Percentiles rank a stretch among this genome's conserved stretches.
phyloP scores from a whole-genome alignment of 2,113 vertebrate species.

The Anolis carolinensis region DNA sequence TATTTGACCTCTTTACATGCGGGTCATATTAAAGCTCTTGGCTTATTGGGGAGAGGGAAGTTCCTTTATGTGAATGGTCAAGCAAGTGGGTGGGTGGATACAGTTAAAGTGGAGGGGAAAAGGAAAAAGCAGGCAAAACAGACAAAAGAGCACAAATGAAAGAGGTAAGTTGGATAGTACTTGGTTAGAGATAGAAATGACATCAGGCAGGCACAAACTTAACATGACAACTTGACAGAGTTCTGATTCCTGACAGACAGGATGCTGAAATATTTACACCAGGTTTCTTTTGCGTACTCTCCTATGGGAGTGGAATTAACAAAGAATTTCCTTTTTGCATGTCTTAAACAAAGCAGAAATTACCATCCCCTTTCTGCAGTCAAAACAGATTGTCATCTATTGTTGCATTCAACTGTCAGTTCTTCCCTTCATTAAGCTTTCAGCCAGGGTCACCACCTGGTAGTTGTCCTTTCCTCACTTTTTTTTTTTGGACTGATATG shows the following conservation, averaged over 20 bases:
- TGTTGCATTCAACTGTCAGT: slow-evolving; percentile 34
- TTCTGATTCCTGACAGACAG: slow-evolving; percentile 57
- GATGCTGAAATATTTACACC: slow-evolving; percentile 66
- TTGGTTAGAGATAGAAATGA: slow-evolving; percentile 49
- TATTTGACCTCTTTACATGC: neutral
- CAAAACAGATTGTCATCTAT: slow-evolving; percentile 28
- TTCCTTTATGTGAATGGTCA: slow-evolving; percentile 54
- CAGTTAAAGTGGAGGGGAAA: slow-evolving; percentile 39
- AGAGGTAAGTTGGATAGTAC: slow-evolving; percentile 56
- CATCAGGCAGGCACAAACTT: slow-evolving; percentile 51
- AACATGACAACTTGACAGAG: slow-evolving; percentile 66
- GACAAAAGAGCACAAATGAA: slow-evolving; percentile 28
- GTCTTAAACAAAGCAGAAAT: slow-evolving; percentile 44
- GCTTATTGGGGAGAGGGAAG: slow-evolving; percentile 5
- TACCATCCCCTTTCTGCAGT: slow-evolving; percentile 34
- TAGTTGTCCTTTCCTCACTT: slow-evolving; percentile 36
- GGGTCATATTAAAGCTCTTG: neutral
- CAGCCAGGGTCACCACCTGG: slow-evolving; percentile 41
- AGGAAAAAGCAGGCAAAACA: slow-evolving; percentile 40
- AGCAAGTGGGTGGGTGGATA: slow-evolving; percentile 60
- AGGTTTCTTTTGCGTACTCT: slow-evolving; percentile 53
- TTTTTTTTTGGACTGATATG: slow-evolving; percentile 45
- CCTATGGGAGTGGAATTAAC: slow-evolving; percentile 51
- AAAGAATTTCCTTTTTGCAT: slow-evolving; percentile 43
- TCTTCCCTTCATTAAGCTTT: neutral